A percentile compares a stretch with the other conserved stretches of the same genome.
Conservation (phyloP, 2,113 vertebrate genomes). For the Spea multiplicata region DNA sequence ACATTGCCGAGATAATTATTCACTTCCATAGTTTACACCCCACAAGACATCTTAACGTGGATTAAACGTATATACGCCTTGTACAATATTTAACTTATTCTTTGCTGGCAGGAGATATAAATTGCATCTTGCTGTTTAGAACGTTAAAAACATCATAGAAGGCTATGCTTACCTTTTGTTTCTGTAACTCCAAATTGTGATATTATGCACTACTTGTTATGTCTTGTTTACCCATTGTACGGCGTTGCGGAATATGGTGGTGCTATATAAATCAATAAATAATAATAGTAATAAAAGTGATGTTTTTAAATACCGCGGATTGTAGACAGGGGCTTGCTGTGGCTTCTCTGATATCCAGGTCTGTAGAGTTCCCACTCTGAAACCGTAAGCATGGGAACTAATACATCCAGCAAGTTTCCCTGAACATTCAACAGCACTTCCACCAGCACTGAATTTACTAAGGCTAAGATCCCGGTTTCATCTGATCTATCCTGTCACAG, state of each 20-base stretch:
- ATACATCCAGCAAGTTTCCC: neutral
- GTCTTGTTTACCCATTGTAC: no score
- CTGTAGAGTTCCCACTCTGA: neutral
- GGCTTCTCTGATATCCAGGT: neutral
- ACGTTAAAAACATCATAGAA: no score
- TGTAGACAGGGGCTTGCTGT: neutral
- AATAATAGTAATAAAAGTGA: no score
- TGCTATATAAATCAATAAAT: no score
- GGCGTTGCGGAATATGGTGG: no score
- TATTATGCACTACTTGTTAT: no score
- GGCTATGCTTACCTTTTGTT: no score
- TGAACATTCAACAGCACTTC: conserved; percentile 14
- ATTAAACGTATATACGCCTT: neutral
- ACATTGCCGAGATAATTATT: neutral
- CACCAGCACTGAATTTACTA: conserved; percentile 12
- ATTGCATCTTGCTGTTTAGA: no score
- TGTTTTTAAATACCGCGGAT: conserved; percentile 17
- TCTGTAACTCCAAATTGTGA: no score
- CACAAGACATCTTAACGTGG: neutral
- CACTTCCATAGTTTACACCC: neutral
- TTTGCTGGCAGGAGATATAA: neutral
- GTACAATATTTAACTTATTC: neutral
- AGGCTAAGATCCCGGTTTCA: conserved; percentile 10
- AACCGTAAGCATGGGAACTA: neutral
- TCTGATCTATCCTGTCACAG: conserved; percentile 48